These are phyloP conservation scores for Strongylocentrotus purpuratus DNA, from an alignment of 35 echinoderm and acorn worm genomes.

Conservation along the genomic window DNA sequence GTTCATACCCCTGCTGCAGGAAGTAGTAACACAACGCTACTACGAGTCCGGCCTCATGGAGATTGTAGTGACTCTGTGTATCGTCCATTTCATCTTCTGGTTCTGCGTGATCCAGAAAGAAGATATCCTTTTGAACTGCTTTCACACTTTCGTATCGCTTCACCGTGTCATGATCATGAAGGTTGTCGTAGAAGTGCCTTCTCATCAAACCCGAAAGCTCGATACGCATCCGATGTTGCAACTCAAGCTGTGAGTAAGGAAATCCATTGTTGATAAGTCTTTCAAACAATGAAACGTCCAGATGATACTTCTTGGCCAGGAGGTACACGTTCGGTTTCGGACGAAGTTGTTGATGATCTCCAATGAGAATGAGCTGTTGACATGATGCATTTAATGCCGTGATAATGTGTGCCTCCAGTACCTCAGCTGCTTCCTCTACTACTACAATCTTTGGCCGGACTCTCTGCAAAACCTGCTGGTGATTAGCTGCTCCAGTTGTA, in stretches of 20 bases:
- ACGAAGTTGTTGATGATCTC: slow-evolving; percentile 91
- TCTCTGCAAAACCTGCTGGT: slow-evolving; percentile 61
- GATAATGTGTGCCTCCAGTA: slow-evolving; percentile 86
- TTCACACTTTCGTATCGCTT: slow-evolving; percentile 45
- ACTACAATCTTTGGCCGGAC: slow-evolving; percentile 78
- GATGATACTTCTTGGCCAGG: slow-evolving; percentile 71
- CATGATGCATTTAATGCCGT: slow-evolving; percentile 62
- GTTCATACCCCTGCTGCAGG: slow-evolving; percentile 69
- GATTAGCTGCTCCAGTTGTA: slow-evolving; percentile 83
- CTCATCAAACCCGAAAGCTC: slow-evolving; percentile 78
- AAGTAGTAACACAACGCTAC: slow-evolving; percentile 77
- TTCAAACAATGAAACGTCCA: slow-evolving; percentile 93
- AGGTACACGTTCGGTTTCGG: slow-evolving; percentile 90
- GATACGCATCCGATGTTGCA: slow-evolving; percentile 89
- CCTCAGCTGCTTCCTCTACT: slow-evolving; percentile 95
- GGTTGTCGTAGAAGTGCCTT: slow-evolving; percentile 67
- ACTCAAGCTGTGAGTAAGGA: slow-evolving; percentile 56
- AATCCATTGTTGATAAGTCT: slow-evolving; percentile 82
- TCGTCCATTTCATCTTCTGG: slow-evolving; percentile 60
- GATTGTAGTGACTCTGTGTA: slow-evolving; percentile 70
- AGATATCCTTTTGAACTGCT: slow-evolving; percentile 73
- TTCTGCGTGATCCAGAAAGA: slow-evolving; percentile 78
- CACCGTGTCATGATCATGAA: slow-evolving; percentile 76
- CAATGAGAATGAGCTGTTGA: slow-evolving; percentile 88
- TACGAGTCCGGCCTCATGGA: slow-evolving; percentile 73